Conservation (phyloP, 2,113 vertebrate genomes). For the Cochlearius cochlearius region DNA sequence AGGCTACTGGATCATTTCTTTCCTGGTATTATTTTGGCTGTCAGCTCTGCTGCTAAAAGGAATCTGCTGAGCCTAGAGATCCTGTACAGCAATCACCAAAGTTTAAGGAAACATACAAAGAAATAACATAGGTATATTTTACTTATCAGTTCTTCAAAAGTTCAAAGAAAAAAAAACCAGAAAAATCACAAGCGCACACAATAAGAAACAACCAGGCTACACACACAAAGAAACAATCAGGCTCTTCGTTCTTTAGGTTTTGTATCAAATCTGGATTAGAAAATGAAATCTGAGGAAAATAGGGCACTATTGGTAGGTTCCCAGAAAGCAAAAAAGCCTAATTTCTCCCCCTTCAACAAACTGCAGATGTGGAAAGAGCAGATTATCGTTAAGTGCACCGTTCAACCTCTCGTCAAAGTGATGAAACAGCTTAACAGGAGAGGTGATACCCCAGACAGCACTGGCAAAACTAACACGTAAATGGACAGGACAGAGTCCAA, state of each 20-base stretch:
- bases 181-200: background rate
- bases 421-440: background rate
- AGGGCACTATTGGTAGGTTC: background rate
- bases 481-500: background rate
- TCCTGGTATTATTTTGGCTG: background rate
- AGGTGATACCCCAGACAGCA: background rate
- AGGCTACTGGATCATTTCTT: background rate
- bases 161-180: background rate
- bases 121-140: background rate
- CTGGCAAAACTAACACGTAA: background rate
- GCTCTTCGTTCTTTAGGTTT: background rate
- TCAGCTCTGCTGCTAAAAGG: background rate
- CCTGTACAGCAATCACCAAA: background rate
- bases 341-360: background rate
- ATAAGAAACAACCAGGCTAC: background rate
- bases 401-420: background rate
- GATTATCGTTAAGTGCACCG: background rate
- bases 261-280: background rate
- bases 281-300: background rate
- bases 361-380: background rate
- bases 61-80: background rate
- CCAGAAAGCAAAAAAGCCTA: background rate
- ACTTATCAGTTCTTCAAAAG: background rate
- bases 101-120: background rate
- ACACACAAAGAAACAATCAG: background rate